Evolutionary conservation across 2,113 vertebrate genomes (phyloP), one percentile per base, ranked within the genome.

Genomic region (Cinclus mexicanus): DNA sequence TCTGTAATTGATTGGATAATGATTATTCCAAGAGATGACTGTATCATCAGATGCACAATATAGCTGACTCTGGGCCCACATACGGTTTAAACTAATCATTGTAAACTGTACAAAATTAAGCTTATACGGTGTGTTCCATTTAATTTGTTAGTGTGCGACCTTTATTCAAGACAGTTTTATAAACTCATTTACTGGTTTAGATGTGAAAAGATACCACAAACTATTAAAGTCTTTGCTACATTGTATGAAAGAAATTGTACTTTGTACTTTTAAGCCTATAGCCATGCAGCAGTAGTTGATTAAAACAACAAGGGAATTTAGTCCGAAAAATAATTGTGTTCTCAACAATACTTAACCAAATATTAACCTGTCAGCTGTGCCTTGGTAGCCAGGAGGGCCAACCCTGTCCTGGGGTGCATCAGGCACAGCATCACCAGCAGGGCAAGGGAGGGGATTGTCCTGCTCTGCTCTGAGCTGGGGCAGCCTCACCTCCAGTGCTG

Each of bases 271-370:
- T 92, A 92, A 96, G 85, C 63, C 89, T 93, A 65, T 89, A 78
- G 86, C 57, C 86, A 85, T 87, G 44, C 19, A 92, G 80, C 80
- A 95, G 71, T 44, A 95, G 91, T 85, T 97, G 96, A 97, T 98
- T 95, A 97, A 96, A 95, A 97, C 87, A 97, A 95, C 46, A 90
- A 20, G 21, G 88, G 8, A 97, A 95, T 94, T 95, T 69, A 92
- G 79, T 89, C 83, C 89, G 81, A 65, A 92, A 96, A 96, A 95
- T 96, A 97, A 95, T 96, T 95, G 72, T 93, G 83, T 65, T 95
- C 96, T 95, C 39, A 57, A 97, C 94, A 98, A 97, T 94, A 95
- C 75, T 96, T 97, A 93, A 97, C 92, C 93, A 97, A 97, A 97
- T 47, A 22, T 14, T 1, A 68, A n/a, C 6, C 7, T 29, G 44